Conservation (phyloP, 35 echinoderm and acorn worm genomes). For the Strongylocentrotus purpuratus region DNA sequence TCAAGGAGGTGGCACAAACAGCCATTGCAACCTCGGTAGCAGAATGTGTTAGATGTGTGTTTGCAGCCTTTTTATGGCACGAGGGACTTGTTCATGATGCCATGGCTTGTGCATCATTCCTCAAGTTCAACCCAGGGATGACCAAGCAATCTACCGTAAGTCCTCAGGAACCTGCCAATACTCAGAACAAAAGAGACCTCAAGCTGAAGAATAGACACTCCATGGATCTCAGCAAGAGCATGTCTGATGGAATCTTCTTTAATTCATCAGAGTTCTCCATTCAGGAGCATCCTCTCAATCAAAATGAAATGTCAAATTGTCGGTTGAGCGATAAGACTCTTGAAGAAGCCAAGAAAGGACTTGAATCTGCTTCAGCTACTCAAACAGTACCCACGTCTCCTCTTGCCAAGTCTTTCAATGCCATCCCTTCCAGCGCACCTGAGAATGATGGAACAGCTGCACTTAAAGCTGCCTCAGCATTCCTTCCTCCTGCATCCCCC, state of each 20-base stretch:
- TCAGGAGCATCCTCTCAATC: constrained; percentile 59
- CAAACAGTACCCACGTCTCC: background rate
- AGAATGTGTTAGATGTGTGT: constrained; percentile 86
- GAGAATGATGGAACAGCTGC: constrained; percentile 13
- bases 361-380: background rate
- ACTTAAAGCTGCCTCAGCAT: constrained; percentile 2
- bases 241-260: constrained; percentile 59
- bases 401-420: constrained; percentile 35
- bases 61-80: constrained; percentile 96
- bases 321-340: background rate
- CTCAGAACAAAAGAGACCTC: constrained; percentile 55
- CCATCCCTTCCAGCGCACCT: background rate
- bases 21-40: constrained; percentile 93
- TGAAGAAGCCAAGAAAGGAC: constrained; percentile 31
- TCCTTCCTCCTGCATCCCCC: constrained; percentile 52
- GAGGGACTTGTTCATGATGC: constrained; percentile 90
- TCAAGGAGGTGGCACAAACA: constrained; percentile 72
- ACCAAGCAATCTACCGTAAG: constrained; percentile 73
- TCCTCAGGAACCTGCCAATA: constrained; percentile 40
- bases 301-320: constrained; percentile 62
- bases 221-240: constrained; percentile 87
- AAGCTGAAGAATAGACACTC: constrained; percentile 99
- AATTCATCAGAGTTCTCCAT: constrained; percentile 32
- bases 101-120: constrained; percentile 97
- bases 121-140: constrained; percentile 84